Evolutionary conservation across 2,888 invertebrate species (phyloP).

Genomic region (Eilema depressum): DNA sequence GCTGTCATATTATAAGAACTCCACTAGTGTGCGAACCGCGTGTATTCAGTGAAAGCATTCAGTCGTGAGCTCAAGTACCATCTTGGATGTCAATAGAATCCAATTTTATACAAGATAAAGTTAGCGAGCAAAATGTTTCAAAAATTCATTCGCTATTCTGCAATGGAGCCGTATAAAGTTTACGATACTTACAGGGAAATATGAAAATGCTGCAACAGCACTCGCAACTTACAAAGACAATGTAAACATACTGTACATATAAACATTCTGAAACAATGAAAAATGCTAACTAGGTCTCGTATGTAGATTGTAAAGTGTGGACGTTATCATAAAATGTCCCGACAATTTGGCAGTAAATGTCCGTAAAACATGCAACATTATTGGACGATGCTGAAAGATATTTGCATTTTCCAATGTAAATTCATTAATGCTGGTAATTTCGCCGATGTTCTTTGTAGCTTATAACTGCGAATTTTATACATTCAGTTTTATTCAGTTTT

Average conservation of each 20-base stretch:
- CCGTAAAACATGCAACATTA: slow-evolving; percentile 3
- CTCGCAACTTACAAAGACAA: not conserved
- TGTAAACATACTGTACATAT: not conserved
- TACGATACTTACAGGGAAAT: not conserved
- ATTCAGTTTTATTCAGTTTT: too few relatives aligned
- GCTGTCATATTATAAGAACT: not conserved
- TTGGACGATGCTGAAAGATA: not conserved
- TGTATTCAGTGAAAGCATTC: not conserved
- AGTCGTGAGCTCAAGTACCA: not conserved
- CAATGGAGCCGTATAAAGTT: not conserved
- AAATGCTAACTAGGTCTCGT: not conserved
- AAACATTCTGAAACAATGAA: slow-evolving; percentile 5
- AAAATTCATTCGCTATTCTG: not conserved
- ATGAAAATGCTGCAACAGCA: not conserved
- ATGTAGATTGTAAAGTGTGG: slow-evolving; percentile 5
- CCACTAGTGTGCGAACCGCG: not conserved
- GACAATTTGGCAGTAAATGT: slow-evolving; percentile 4
- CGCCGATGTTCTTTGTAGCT: not conserved
- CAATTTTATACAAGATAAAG: not conserved
- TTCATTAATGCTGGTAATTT: not conserved
- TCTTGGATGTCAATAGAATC: too few relatives aligned
- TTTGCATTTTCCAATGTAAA: not conserved
- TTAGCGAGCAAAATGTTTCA: not conserved
- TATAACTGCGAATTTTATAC: not conserved
- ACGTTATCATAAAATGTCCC: slow-evolving; percentile 9